Conservation (phyloP, 2,888 invertebrate genomes). For the Plebejus argus region DNA sequence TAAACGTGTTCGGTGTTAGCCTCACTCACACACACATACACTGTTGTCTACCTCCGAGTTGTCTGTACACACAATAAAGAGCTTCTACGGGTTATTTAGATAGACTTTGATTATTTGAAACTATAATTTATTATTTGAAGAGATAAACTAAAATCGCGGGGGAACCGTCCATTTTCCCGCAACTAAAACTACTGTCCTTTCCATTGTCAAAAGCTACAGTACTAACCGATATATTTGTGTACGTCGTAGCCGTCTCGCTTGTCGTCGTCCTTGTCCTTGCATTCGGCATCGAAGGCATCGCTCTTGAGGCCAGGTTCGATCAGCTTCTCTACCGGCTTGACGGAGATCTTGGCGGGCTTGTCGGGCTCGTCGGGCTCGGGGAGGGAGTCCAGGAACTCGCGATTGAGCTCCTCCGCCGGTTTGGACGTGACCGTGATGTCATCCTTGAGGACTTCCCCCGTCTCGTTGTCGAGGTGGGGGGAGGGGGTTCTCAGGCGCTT, state of each 20-base stretch:
- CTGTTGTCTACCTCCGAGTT: too few species aligned
- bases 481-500: conserved; percentile 54
- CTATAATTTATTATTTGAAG: too few species aligned
- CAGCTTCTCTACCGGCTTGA: conserved; percentile 65
- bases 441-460: conserved; percentile 51
- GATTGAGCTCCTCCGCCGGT: conserved; percentile 67
- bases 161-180: too few species aligned
- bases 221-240: conserved; percentile 56
- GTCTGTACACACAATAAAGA: too few species aligned
- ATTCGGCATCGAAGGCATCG: conserved; percentile 40
- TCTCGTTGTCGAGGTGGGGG: conserved; percentile 51
- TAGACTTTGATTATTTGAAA: too few species aligned
- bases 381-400: conserved; percentile 69
- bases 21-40: too few species aligned
- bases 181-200: too few species aligned
- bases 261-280: conserved; percentile 43
- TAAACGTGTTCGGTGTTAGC: neutral
- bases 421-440: conserved; percentile 56
- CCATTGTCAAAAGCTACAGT: too few species aligned
- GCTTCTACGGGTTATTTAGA: too few species aligned
- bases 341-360: conserved; percentile 56
- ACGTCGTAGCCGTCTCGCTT: conserved; percentile 48
- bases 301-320: conserved; percentile 42
- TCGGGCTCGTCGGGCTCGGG: conserved; percentile 60
- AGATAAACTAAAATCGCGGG: too few species aligned